Percentiles rank a stretch among this genome's conserved stretches.
Evolutionary conservation across 2,797 vertebrate genomes (phyloP).

Genomic region (Chrosomus eos): DNA sequence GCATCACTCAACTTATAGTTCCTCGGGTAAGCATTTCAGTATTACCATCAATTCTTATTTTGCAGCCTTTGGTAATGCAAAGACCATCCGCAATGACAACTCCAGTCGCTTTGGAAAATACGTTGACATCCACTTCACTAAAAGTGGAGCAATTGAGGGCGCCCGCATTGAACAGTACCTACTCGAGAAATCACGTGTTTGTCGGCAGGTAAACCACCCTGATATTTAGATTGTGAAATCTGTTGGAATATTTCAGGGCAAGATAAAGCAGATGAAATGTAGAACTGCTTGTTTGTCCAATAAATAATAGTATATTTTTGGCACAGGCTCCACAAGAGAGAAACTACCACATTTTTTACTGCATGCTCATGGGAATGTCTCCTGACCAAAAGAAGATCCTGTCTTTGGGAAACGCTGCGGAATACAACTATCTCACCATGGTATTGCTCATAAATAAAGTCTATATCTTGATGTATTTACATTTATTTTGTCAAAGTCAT

Average conservation of each 20-base stretch:
- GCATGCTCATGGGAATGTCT: slow-evolving; percentile 93
- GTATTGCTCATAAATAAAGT: slow-evolving; percentile 66
- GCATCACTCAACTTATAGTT: not conserved
- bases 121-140: slow-evolving; percentile 88
- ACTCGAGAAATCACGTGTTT: slow-evolving; percentile 96
- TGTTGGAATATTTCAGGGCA: not conserved
- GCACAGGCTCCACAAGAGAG: slow-evolving; percentile 88
- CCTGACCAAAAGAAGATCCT: slow-evolving; percentile 90
- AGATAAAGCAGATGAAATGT: not conserved
- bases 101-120: slow-evolving; percentile 99
- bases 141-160: slow-evolving; percentile 86
- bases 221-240: not conserved
- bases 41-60: slow-evolving; percentile 1
- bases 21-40: not conserved
- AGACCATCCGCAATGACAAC: slow-evolving; percentile 94
- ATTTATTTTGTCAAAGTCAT: slow-evolving; percentile 3
- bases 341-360: slow-evolving; percentile 98
- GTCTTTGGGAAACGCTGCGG: slow-evolving; percentile 82
- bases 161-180: slow-evolving; percentile 94
- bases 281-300: not conserved
- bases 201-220: slow-evolving; percentile 84
- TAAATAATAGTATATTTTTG: slow-evolving; percentile 21
- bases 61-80: slow-evolving; percentile 96
- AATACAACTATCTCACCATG: slow-evolving; percentile 92
- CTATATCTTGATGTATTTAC: not conserved